Evolutionary conservation across 23 tunicate species (phyloP).

Genomic region (Styela clava): DNA sequence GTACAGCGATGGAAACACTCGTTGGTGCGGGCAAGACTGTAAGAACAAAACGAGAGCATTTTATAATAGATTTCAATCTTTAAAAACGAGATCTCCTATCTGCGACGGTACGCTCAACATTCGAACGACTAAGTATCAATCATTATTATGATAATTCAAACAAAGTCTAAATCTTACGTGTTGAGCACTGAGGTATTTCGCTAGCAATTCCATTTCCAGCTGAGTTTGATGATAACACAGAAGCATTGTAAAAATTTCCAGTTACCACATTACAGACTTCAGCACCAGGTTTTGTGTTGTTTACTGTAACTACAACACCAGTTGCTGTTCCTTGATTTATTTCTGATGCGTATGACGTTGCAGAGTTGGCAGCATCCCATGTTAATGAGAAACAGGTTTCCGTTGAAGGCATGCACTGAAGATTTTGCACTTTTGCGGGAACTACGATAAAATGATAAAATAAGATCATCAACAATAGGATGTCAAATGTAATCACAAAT

Average conservation of each 20-base stretch:
- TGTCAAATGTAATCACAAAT: too few species aligned
- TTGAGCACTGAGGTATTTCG: background rate
- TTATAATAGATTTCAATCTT: too few species aligned
- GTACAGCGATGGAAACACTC: background rate
- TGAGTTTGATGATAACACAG: background rate
- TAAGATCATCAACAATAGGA: too few species aligned
- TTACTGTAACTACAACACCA: background rate
- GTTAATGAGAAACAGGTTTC: conserved; percentile 6
- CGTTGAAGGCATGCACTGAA: background rate
- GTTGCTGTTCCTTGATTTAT: background rate
- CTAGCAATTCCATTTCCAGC: conserved; percentile 5
- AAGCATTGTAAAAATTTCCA: conserved; percentile 12
- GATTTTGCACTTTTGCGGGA: background rate
- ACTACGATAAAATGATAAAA: conserved; percentile 7
- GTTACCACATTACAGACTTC: conserved; percentile 7
- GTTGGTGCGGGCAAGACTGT: background rate
- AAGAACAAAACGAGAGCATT: background rate
- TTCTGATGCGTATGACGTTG: background rate
- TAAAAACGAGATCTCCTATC: too few species aligned
- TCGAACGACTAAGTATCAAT: too few species aligned
- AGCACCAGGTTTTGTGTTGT: conserved; percentile 11
- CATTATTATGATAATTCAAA: too few species aligned
- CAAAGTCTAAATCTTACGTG: background rate
- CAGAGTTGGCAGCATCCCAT: background rate
- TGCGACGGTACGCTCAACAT: too few species aligned